A percentile compares a stretch with the other conserved stretches of the same genome.
Evolutionary conservation across 2,113 vertebrate species (phyloP).

Genomic region (Centrocercus urophasianus): DNA sequence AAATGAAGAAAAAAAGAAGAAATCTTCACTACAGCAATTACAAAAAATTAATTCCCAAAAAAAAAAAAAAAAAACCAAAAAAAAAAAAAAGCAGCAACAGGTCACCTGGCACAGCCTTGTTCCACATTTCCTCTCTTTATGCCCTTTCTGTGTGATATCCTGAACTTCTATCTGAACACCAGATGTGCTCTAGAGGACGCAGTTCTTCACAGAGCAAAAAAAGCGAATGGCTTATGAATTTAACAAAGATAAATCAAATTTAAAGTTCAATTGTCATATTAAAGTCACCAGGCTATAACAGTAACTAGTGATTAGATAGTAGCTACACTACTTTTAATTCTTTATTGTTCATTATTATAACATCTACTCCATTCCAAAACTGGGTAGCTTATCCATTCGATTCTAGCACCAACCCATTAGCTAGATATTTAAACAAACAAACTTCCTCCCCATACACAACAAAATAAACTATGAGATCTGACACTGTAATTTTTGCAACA

Average conservation of each 20-base stretch:
- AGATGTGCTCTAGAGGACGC: background rate
- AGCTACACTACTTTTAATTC: background rate
- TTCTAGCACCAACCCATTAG: background rate
- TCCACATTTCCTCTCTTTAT: background rate
- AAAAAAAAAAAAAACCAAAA: background rate
- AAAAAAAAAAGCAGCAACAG: background rate
- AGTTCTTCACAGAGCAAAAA: background rate
- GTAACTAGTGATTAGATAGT: background rate
- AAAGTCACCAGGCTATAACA: background rate
- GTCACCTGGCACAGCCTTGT: background rate
- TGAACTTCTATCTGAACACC: background rate
- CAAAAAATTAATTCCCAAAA: background rate
- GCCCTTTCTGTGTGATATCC: background rate
- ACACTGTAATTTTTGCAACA: background rate
- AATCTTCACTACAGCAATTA: background rate
- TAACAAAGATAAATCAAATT: background rate
- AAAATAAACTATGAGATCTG: accelerated
- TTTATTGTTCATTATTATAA: background rate
- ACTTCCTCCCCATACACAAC: too few species aligned
- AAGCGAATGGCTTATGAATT: background rate
- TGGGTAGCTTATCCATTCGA: background rate
- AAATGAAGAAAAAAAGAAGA: background rate
- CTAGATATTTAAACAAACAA: background rate
- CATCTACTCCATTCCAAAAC: background rate
- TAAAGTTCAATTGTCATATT: background rate